Conservation (phyloP, 1,140 invertebrate genomes). For the Drosophila ananassae region DNA sequence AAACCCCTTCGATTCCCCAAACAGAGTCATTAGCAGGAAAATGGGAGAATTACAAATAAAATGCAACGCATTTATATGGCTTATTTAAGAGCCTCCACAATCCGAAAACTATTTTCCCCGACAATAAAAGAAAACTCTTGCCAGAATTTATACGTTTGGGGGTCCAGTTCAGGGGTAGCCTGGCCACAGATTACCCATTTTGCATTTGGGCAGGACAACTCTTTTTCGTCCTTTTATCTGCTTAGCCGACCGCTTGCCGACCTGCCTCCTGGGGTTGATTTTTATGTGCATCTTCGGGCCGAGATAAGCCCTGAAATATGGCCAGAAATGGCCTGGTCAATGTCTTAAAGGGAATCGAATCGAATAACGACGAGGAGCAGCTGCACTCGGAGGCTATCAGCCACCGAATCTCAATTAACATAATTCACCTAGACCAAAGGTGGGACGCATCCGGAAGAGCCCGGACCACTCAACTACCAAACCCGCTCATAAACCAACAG, state of each 20-base stretch:
- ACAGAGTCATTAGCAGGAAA: conserved; percentile 49
- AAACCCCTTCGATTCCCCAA: conserved; percentile 41
- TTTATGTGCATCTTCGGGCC: conserved; percentile 51
- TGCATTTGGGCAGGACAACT: conserved; percentile 44
- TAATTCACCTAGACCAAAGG: conserved; percentile 65
- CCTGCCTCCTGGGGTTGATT: conserved; percentile 34
- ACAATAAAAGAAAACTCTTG: conserved; percentile 35
- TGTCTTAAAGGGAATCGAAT: conserved; percentile 37
- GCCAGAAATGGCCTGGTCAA: conserved; percentile 38
- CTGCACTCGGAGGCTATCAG: conserved; percentile 56
- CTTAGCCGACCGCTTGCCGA: not conserved
- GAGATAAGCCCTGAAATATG: conserved; percentile 68
- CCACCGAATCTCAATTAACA: conserved; percentile 72
- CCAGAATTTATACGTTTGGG: conserved; percentile 45
- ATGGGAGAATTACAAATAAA: conserved; percentile 38
- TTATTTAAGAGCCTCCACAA: conserved; percentile 22
- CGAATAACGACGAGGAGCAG: conserved; percentile 27
- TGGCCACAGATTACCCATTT: conserved; percentile 40
- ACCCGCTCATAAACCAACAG: conserved; percentile 56
- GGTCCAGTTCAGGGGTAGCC: conserved; percentile 12
- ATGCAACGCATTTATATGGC: conserved; percentile 32
- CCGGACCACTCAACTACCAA: conserved; percentile 13
- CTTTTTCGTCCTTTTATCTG: conserved; percentile 31
- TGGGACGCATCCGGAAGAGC: conserved; percentile 5
- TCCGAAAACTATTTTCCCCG: conserved; percentile 4